Base-by-base conservation (phyloP, 2,113 vertebrate species). In the Beaufortia kweichowensis region DNA sequence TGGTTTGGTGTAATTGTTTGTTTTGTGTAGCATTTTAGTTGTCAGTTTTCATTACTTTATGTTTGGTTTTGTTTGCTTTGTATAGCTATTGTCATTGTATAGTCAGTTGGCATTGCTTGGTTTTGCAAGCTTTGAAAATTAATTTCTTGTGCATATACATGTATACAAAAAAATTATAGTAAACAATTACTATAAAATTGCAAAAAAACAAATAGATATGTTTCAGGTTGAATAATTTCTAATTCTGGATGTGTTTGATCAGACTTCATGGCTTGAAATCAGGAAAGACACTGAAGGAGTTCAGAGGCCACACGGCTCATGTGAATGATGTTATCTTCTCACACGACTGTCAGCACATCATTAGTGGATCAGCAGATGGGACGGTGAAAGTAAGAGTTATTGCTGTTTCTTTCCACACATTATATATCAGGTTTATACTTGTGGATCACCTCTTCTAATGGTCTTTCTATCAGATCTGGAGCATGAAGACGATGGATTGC, bases 181-280 rank as follows among this genome's bases (percentile, higher is more conserved):
- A n/a, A n/a, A n/a, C n/a, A 39, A 10, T 39, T 10, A 11, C 8
- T 39, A 10, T 4, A 17, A 14, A 4, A 46, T 14, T 1, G 5
- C 43, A 48, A 4, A 14, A 48, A 14, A 14, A 48, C 1, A 14
- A 19, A 14, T 1, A 48, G 5, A 48, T 39, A 10, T 0, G 9
- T 10, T 39, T 39, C 35, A 10, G 8, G 11, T 39, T 39, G 35
- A 39, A n/a, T 14, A 0, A 39, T 61, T 61, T 23, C 28, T 43
- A 55, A 55, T 3, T 23, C 26, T 24, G 19, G 1, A 48, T 78
- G 39, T 83, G 78, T 60, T 55, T 55, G 0, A 53, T n/a, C 79
- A 99, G 97, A 88, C 94, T 99, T 87, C 95, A 98, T 33, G 96
- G 96, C 8, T 90, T 99, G 86, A 99, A 98, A 87, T 99, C 96